Base-by-base conservation (phyloP, 1,140 invertebrate species). In the Rhopalosiphum maidis region DNA sequence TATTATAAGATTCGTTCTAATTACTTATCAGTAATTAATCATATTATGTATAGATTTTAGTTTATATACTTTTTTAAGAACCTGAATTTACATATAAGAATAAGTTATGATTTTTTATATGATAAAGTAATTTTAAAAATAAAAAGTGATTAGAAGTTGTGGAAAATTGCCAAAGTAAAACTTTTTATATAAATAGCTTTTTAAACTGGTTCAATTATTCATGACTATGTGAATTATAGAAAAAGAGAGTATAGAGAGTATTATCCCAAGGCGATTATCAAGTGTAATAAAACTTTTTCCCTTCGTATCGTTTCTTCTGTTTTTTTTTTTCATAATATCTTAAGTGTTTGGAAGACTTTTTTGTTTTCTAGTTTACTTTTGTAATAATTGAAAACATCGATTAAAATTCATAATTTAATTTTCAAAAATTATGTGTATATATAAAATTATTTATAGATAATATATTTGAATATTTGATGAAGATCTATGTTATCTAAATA, bases 161-260 rank as follows among this genome's bases (percentile, higher is more conserved):
- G 35, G 15, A 88, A 48, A 88, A 88, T 30, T 46, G 21, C n/a
- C 48, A 35, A 48, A 51, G n/a, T 37, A 51, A 88, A 88, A 88
- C 43, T 35, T 51, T 88, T 88, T 30, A 21, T n/a, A 30, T 8
- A 88, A 88, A 88, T 88, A 51, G 43, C 46, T 35, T 88, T 86
- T 88, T 51, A 51, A 88, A 88, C 46, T 35, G 86, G 43, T 88
- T 51, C 18, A 88, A 88, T 88, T 51, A 88, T 88, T 88, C 46
- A 88, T 88, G 5, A 48, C 18, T 21, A 35, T 35, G 37, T 51
- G 18, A 46, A 51, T 51, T 51, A 88, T 46, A n/a, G 11, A 87
- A 48, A 87, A 30, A 87, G 83, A 41, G 41, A 43, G 9, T 30
- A 46, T 48, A 48, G 30, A 87, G 5, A 48, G 46, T n/a, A 48